These are phyloP conservation scores for Chrysaora quinquecirrha DNA, from an alignment of 30 jellyfish, hydroid and myxozoan species.

Conservation along the genomic window DNA sequence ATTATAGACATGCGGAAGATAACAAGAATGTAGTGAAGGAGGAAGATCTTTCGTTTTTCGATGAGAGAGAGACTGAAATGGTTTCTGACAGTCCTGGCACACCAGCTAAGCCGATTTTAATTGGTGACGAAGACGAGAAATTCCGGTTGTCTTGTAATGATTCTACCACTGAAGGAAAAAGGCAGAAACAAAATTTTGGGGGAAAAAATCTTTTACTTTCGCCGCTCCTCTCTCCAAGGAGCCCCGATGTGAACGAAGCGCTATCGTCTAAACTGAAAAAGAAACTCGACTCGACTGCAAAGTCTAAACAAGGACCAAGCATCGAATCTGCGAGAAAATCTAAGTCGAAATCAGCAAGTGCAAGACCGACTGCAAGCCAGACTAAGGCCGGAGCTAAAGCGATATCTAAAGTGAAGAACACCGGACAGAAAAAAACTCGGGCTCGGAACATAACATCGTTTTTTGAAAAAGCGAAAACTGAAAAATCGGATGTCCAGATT, in stretches of 20 bases:
- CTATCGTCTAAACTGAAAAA: neutral
- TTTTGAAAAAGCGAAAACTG: constrained; percentile 1
- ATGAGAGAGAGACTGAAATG: neutral
- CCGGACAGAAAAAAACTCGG: neutral
- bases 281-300: neutral
- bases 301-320: neutral
- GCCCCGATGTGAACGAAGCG: neutral
- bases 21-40: too few relatives aligned
- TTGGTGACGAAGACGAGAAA: neutral
- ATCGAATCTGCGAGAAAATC: neutral
- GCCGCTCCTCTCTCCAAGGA: neutral
- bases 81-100: neutral
- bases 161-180: neutral
- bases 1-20: too few relatives aligned
- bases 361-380: neutral
- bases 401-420: neutral
- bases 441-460: constrained; percentile 6
- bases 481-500: too few relatives aligned
- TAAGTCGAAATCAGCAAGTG: neutral
- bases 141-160: neutral
- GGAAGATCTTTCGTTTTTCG: neutral
- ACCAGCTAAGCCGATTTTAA: neutral
- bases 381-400: neutral
- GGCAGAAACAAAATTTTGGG: neutral
- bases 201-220: neutral